Evolutionary conservation across 2,888 invertebrate species (phyloP), one percentile per base, ranked within the genome.

Genomic region (Latrodectus elegans): DNA sequence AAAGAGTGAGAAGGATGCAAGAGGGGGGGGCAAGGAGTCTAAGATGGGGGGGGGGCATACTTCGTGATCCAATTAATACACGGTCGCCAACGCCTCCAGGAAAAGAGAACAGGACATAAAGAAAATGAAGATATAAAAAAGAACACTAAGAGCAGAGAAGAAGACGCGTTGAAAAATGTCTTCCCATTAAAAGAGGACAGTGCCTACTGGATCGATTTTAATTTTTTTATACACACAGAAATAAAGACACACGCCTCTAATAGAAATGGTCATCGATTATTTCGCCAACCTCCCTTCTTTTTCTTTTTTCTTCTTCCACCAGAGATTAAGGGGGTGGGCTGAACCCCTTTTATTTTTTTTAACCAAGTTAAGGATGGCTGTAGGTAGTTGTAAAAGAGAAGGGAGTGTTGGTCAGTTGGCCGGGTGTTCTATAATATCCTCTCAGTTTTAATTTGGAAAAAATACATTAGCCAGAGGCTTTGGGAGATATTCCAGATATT

Each of bases 51-150:
- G 65, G 73, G 76, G 65, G 73, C 38, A 65, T 68, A 74, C 78
- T 80, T 80, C 85, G 79, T 85, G 85, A 85, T 85, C 85, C 85
- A 85, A 85, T 85, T 85, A 85, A 85, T 85, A 80, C 80, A 53
- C 70, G 79, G 75, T 75, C 85, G 85, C 79, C 79, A 80, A 85
- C 85, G 85, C 85, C 85, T 85, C 67, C 65, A 60, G 79, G 80
- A 74, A 77, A 71, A 72, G 60, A 77, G 84, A 84, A 72, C 72
- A 84, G 71, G 84, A 84, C 76, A 84, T 72, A 72, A 84, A 72
- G 68, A 82, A 76, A 76, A 79, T 71, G 60, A 60, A 64, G 72
- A 72, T 51, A 79, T 55, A 82, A 52, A 53, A 17, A 49, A 65
- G 64, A 64, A 52, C 64, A 65, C 15, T 49, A 22, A 73, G 51